Conservation (phyloP, 1,140 invertebrate genomes). For the Eriosoma lanigerum region DNA sequence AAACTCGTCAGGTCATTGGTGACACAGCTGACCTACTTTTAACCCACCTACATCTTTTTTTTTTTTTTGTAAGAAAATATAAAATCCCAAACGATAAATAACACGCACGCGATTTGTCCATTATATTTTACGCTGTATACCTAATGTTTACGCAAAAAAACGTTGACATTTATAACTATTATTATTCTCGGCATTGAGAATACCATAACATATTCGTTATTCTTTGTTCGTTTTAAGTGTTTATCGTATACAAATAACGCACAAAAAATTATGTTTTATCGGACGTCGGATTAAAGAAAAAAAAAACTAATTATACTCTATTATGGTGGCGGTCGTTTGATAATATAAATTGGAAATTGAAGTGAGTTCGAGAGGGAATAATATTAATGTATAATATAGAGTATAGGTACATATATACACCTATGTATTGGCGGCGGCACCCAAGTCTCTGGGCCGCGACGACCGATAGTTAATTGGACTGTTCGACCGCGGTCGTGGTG, state of each 20-base stretch:
- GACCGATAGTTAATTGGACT: conserved; percentile 28
- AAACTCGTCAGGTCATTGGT: too few relatives aligned
- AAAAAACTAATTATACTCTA: conserved; percentile 13
- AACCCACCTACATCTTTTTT: too few relatives aligned
- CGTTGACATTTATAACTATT: too few relatives aligned
- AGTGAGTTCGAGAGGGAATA: conserved; percentile 10
- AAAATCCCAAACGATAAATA: too few relatives aligned
- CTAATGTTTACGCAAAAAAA: too few relatives aligned
- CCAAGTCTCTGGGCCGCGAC: conserved; percentile 16
- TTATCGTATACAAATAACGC: not conserved
- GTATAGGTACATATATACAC: not conserved
- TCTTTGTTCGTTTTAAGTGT: not conserved
- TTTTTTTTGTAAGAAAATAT: too few relatives aligned
- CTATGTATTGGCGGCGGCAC: not conserved
- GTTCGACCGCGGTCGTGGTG: not conserved
- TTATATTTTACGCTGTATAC: too few relatives aligned
- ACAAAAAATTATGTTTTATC: not conserved
- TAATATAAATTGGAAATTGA: conserved; percentile 36
- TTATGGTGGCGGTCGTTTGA: not conserved
- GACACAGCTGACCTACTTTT: too few relatives aligned
- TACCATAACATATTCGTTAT: too few relatives aligned
- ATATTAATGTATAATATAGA: too few relatives aligned
- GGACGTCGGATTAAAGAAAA: not conserved
- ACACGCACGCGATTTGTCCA: too few relatives aligned
- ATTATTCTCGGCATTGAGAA: too few relatives aligned